Percentiles rank a stretch among this genome's conserved stretches.
phyloP scores from a whole-genome alignment of 2,113 vertebrate species.

The Coreoperca whiteheadi region DNA sequence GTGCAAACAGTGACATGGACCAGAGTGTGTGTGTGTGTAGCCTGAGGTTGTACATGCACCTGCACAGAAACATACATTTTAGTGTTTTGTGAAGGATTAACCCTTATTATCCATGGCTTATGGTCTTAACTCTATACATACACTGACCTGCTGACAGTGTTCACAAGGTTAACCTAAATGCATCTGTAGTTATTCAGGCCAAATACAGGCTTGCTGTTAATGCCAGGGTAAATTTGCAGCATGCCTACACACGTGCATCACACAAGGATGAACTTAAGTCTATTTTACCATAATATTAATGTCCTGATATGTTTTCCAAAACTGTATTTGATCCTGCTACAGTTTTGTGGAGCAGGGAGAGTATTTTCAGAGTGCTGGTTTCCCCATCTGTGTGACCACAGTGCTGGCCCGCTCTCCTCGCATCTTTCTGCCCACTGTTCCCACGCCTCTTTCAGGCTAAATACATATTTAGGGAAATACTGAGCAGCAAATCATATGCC shows the following conservation, averaged over 20 bases:
- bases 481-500: constrained; percentile 72
- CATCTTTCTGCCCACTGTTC: constrained; percentile 70
- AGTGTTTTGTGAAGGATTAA: constrained; percentile 57
- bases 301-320: constrained; percentile 55
- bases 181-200: neutral
- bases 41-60: constrained; percentile 32
- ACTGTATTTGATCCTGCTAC: constrained; percentile 63
- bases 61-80: constrained; percentile 23
- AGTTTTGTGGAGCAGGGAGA: constrained; percentile 74
- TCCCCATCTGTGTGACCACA: constrained; percentile 82
- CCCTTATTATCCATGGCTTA: constrained; percentile 50
- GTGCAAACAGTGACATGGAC: constrained; percentile 63
- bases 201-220: constrained; percentile 19
- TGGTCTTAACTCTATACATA: constrained; percentile 33
- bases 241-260: neutral
- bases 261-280: neutral
- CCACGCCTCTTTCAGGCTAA: constrained; percentile 79
- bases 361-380: constrained; percentile 81
- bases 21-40: constrained; percentile 31
- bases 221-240: neutral
- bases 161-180: constrained; percentile 28
- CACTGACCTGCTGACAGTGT: constrained; percentile 10
- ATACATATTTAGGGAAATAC: constrained; percentile 80
- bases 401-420: constrained; percentile 70
- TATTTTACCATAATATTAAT: constrained; percentile 50